A percentile compares a stretch with the other conserved stretches of the same genome.
These are phyloP conservation scores for Aphis gossypii DNA, from an alignment of 1,140 invertebrate genomes.

Conservation along the genomic window DNA sequence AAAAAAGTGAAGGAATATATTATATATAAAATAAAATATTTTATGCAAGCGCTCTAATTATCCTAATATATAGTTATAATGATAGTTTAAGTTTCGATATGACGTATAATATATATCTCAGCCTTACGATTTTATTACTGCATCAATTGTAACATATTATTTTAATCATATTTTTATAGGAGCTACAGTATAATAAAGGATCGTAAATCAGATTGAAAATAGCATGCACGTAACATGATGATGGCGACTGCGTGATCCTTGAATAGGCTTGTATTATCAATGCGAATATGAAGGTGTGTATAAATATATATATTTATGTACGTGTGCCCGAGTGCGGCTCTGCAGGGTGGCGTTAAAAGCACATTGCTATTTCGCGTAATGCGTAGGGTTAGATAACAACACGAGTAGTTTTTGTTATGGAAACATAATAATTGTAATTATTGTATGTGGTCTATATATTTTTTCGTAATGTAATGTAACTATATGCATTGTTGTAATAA, in stretches of 20 bases:
- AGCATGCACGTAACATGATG: neutral
- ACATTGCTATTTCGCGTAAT: neutral
- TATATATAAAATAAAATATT: neutral
- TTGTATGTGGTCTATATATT: neutral
- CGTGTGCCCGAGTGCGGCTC: neutral
- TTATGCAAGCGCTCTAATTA: neutral
- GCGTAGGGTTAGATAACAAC: neutral
- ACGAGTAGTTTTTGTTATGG: slow-evolving; percentile 2
- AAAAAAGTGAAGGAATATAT: neutral
- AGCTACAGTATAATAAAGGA: neutral
- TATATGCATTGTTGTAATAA: neutral
- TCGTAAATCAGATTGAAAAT: slow-evolving; percentile 17
- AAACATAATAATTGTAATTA: slow-evolving; percentile 1
- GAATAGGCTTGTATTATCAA: neutral
- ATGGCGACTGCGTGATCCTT: neutral
- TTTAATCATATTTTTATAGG: slow-evolving; percentile 14
- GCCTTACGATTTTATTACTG: neutral
- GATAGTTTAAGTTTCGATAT: neutral
- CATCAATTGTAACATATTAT: neutral
- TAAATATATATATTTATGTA: neutral
- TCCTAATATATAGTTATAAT: neutral
- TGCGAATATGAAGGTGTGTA: neutral
- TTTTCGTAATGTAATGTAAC: neutral
- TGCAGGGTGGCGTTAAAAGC: neutral
- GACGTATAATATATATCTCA: neutral